Evolutionary conservation across 1,140 invertebrate species (phyloP), one percentile per base, ranked within the genome.

Genomic region (Pristionchus pacificus): DNA sequence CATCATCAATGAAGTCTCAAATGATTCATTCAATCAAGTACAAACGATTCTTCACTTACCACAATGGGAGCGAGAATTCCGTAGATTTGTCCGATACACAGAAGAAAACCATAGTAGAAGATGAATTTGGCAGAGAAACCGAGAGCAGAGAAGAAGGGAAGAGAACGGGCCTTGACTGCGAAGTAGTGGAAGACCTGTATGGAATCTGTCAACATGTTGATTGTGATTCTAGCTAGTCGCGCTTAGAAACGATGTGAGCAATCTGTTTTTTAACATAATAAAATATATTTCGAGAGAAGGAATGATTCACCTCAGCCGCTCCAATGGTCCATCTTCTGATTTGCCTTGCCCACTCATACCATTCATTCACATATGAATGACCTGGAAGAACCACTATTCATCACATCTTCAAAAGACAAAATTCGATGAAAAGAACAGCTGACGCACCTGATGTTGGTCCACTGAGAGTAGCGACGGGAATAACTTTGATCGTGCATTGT

Each of bases 311-410:
- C 59, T 77, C 77, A 29, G 77, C 77, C 0, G 77, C 77, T 6
- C 77, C 77, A 57, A 77, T 77, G 2, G 77, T 79, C 77, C 77
- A 77, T 19, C 77, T 64, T 14, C 77, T 28, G 15, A 74, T 74
- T 55, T 77, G 77, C 13, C 77, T 74, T 2, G 77, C 77, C 77
- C 77, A 77, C 65, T 77, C 77, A 49, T 69, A 77, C 19, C 74
- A 38, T 31, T 77, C 77, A 59, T 77, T 57, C 3, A 32, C 15
- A 31, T 77, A 77, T 15, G 2, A 71, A 1, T 57, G 10, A 29
- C 75, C 75, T 60, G 32, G 69, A 73, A 6, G 74, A 14, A 74
- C 10, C 10, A 25, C 19, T 10, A 30, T 27, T 71, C 19, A 24
- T 68, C 13, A 14, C 13, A 28, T 68, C 60, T 0, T 61, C 60